Percentiles rank a stretch among this genome's conserved stretches.
Conservation (phyloP, 2,113 vertebrate genomes). For the Callaeas wilsoni region DNA sequence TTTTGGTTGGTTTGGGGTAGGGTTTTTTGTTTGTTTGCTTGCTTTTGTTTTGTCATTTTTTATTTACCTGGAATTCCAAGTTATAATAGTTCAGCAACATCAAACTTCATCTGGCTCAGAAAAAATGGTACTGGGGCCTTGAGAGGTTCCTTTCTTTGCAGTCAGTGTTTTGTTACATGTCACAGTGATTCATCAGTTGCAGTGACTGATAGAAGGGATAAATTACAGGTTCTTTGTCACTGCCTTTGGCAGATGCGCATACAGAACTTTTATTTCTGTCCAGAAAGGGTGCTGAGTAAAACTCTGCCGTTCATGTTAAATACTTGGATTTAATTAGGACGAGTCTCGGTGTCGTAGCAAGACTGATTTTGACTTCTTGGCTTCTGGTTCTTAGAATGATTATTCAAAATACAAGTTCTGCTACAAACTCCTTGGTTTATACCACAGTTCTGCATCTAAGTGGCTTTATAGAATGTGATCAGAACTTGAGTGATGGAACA, state of each 20-base stretch:
- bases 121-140: not conserved
- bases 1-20: not conserved
- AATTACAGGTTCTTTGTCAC: not conserved
- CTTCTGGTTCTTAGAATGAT: not conserved
- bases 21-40: not conserved
- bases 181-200: not conserved
- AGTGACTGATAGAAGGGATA: not conserved
- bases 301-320: not conserved
- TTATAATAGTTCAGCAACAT: not conserved
- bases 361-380: not conserved
- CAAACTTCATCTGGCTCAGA: not conserved
- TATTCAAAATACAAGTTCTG: not conserved
- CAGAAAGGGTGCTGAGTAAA: not conserved
- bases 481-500: not conserved
- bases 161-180: not conserved
- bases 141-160: not conserved
- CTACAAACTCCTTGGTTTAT: not conserved
- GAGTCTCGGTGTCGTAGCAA: not conserved
- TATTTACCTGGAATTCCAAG: not conserved
- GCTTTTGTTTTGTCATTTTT: not conserved
- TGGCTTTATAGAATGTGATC: rapidly evolving
- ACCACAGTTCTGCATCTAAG: not conserved
- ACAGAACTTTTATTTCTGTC: not conserved
- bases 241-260: rapidly evolving
- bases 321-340: not conserved